phyloP scores from a whole-genome alignment of 1,140 invertebrate genomes.

The Ridgeia piscesae region DNA sequence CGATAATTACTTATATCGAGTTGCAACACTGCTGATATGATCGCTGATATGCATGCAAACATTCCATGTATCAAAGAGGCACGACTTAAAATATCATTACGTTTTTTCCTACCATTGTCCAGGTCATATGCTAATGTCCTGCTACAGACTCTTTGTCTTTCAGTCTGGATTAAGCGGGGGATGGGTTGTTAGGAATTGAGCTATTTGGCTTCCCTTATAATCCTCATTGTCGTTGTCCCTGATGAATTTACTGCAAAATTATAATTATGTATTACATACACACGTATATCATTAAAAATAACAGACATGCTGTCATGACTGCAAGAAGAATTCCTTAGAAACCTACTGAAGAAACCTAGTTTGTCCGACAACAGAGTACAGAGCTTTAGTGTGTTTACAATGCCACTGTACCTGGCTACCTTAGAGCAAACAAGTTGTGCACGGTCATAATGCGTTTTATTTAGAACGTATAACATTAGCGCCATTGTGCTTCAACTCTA shows the following conservation, averaged over 20 bases:
- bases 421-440: not conserved
- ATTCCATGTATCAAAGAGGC: not conserved
- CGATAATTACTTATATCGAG: not conserved
- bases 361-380: not conserved
- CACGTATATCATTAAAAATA: not conserved
- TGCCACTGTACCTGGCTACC: not conserved
- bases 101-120: not conserved
- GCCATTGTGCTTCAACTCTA: not conserved
- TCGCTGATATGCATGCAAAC: not conserved
- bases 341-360: not conserved
- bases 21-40: not conserved
- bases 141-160: not conserved
- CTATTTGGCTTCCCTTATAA: not conserved
- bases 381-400: not conserved
- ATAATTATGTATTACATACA: not conserved
- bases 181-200: not conserved
- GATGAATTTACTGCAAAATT: not conserved
- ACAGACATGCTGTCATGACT: not conserved
- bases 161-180: not conserved
- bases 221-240: not conserved
- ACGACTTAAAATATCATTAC: not conserved
- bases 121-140: not conserved
- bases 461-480: not conserved
- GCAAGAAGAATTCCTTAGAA: not conserved
- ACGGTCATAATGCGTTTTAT: not conserved